phyloP scores from a whole-genome alignment of 1,140 invertebrate genomes.

The Hestina assimilis region DNA sequence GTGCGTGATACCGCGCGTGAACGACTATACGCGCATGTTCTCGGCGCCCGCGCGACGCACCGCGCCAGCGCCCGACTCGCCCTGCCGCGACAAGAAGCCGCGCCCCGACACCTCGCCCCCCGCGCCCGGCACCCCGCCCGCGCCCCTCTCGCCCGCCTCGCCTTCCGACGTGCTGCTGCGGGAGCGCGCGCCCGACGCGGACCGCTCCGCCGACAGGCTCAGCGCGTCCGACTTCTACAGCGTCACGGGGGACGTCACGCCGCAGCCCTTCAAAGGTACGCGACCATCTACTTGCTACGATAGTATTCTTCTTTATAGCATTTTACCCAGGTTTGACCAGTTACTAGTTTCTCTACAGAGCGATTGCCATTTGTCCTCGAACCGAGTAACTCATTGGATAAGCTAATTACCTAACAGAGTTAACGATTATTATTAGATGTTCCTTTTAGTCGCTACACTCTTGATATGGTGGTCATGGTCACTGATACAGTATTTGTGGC shows the following conservation, averaged over 20 bases:
- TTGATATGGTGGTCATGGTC: no score
- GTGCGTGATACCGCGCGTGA: constrained; percentile 77
- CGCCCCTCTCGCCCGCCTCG: constrained; percentile 8
- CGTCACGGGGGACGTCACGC: constrained; percentile 70
- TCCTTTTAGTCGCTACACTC: no score
- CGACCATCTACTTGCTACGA: no score
- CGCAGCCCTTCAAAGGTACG: constrained; percentile 73
- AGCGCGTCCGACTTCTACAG: constrained; percentile 75
- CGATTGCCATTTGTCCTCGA: no score
- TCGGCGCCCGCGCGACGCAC: constrained; percentile 66
- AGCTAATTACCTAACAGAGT: no score
- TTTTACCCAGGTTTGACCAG: no score
- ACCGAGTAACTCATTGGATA: no score
- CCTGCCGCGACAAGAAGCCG: constrained; percentile 69
- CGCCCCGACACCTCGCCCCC: constrained; percentile 34
- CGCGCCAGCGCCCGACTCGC: constrained; percentile 59
- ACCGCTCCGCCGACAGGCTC: constrained; percentile 48
- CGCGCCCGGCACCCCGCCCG: constrained; percentile 1
- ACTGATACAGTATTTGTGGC: no score
- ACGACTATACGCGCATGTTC: constrained; percentile 77
- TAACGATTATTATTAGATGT: no score
- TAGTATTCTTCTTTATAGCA: neutral
- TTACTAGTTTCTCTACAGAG: no score
- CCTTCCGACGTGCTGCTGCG: constrained; percentile 45
- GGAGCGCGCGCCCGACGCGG: constrained; percentile 35